Base-by-base conservation (phyloP, 2,113 vertebrate genomes). In the Oophaga pumilio region DNA sequence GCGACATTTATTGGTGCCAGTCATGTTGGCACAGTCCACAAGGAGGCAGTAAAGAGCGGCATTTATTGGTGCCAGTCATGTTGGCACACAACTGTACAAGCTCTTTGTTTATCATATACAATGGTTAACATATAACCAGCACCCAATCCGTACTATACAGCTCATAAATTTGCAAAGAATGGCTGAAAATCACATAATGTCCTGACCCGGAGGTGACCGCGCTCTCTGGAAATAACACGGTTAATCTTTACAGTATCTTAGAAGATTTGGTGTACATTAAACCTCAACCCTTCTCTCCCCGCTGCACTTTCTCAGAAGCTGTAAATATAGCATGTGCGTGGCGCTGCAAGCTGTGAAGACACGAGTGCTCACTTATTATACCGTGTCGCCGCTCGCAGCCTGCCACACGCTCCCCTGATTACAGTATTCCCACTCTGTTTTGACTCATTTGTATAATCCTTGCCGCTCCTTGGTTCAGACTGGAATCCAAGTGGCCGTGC, bases 361-460 rank as follows among this genome's bases (percentile, higher is more conserved):
- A 11, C 20, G 83, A 74, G 28, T 20, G 64, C 64, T 85, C 15
- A 13, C 57, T 86, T 86, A 78, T 86, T 66, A 86, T 78, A 77
- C 43, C 74, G 28, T 56, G 73, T 86, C 74, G 28, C 26, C 69
- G 18, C 50, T 84, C 7, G 18, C 14, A 73, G 66, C 50, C 57
- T n/a, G 57, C 53, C 50, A 13, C 50, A 9, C 82, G 60, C 5
- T 14, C 50, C 28, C 43, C 95, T 94, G 95, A 96, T 96, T 96
- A 95, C 92, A 94, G 94, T 93, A 95, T 95, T 95, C 94, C 93
- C 94, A 93, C 94, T 95, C 94, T 95, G 95, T 95, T 95, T 95
- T 95, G 95, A 96, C 95, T 95, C 93, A 93, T 94, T 94, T 95
- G 95, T 94, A 94, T 93, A 92, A 92, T 95, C 93, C 95, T 95